Evolutionary conservation across 2,113 vertebrate genomes (phyloP), one percentile per base, ranked within the genome.

Genomic region (Scopus umbretta): DNA sequence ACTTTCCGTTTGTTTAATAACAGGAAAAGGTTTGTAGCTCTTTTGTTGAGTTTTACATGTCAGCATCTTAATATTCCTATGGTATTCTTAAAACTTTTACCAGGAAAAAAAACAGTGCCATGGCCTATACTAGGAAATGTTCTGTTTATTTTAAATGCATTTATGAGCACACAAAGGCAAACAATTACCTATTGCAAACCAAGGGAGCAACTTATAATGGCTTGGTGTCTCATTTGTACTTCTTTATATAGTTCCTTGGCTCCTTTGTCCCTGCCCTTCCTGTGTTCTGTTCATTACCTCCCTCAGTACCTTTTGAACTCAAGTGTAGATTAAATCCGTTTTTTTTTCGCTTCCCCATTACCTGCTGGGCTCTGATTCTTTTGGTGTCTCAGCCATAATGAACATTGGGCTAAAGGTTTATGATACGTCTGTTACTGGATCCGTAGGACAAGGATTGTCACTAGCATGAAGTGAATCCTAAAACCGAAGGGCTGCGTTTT

Each of bases 1-100:
- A 96, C 95, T 98, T 98, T 98, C 98, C 98, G 96, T 97, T 98
- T 97, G 96, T 98, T 98, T 98, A 98, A 98, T 98, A 98, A 98
- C 98, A 98, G 98, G 98, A 98, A 98, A 98, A 98, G 97, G 89
- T 97, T 98, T 96, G 95, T 95, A 96, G 96, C 82, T 96, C 95
- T 96, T 98, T 97, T 98, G 97, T 97, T 98, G 97, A 98, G 97
- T 98, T 98, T 98, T 97, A 97, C 87, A 56, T 98, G 98, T 98
- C 98, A 97, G 97, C 98, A 98, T 88, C 92, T 98, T 98, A 97
- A 98, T 98, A 98, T 97, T 97, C 95, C 96, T 95, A 92, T 91
- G 95, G 97, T 86, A 91, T 98, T 98, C 97, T 96, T 93, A 94
- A 97, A 97, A 97, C 94, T 97, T 97, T 94, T 97, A 98, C 97